Conservation (phyloP, 2,797 vertebrate genomes). For the Schizothorax lantsangensis region DNA sequence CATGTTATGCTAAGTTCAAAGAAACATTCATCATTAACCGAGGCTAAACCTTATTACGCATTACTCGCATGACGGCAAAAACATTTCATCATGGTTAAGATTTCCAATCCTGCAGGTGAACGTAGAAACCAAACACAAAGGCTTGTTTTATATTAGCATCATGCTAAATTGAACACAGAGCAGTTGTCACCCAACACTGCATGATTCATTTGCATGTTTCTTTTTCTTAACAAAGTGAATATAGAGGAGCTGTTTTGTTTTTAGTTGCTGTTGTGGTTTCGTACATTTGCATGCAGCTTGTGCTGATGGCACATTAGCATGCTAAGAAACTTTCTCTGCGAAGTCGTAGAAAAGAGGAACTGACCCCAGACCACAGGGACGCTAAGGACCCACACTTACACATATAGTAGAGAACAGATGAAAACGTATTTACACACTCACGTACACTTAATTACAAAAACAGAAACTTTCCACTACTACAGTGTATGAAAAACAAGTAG, state of each 20-base stretch:
- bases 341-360: constrained; percentile 54
- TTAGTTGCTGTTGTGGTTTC: constrained; percentile 54
- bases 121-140: neutral
- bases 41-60: neutral
- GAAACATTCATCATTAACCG: constrained; percentile 34
- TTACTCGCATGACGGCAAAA: neutral
- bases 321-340: constrained; percentile 43
- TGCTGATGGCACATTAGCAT: constrained; percentile 22
- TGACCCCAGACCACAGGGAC: constrained; percentile 41
- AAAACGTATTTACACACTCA: neutral
- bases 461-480: neutral
- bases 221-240: constrained; percentile 24
- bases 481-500: constrained; percentile 4
- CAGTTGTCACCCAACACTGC: neutral
- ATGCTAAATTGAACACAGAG: neutral
- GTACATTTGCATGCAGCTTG: constrained; percentile 53
- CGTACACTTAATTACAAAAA: neutral
- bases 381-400: constrained; percentile 27
- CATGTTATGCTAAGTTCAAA: constrained; percentile 39
- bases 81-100: constrained; percentile 8
- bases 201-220: neutral
- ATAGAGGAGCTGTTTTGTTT: constrained; percentile 32
- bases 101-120: constrained; percentile 15
- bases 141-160: neutral
- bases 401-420: neutral